Evolutionary conservation across 2,888 invertebrate species (phyloP), one percentile per base, ranked within the genome.

Genomic region (Agrochola macilenta): DNA sequence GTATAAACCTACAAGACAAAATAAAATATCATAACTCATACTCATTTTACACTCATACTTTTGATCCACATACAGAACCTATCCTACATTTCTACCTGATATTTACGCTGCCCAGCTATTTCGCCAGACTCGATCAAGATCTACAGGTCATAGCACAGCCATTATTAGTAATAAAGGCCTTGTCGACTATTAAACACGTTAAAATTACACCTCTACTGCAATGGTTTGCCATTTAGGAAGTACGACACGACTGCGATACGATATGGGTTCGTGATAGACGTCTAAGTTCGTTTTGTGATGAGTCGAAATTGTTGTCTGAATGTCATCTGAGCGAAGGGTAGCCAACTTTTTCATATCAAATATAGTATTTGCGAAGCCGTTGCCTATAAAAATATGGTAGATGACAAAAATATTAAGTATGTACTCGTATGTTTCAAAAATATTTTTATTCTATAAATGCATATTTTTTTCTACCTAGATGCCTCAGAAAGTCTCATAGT

Each of bases 181-280:
- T 90, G 91, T 90, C 89, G 91, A 84, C 91, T 90, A 92, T 93
- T 93, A 92, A 88, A 91, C 87, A 91, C 89, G 90, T 93, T 92
- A 90, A 92, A 93, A 93, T 93, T 93, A 92, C 90, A 92, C 92
- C 92, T 91, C 88, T 78, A 83, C 81, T 89, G 90, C 88, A 89
- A 88, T 83, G 80, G 75, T 26, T 8, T 9, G 68, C 14, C 52
- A 35, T 72, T 87, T 84, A 76, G 11, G 0, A 20, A 8, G 0
- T 7, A 75, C 86, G 86, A 83, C 46, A 77, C 88, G 88, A 70
- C 23, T 49, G 14, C 87, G 83, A 82, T 23, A 76, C 87, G 83
- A 82, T 23, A 76, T 80, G 80, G 9, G 20, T 14, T 57, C 5
- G 0, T 43, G 69, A 20, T 12, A 30, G 35, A 26, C 7, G 11